A percentile compares a stretch with the other conserved stretches of the same genome.
Conservation (phyloP, 1,140 invertebrate genomes). For the Andrena cerasifolii region DNA sequence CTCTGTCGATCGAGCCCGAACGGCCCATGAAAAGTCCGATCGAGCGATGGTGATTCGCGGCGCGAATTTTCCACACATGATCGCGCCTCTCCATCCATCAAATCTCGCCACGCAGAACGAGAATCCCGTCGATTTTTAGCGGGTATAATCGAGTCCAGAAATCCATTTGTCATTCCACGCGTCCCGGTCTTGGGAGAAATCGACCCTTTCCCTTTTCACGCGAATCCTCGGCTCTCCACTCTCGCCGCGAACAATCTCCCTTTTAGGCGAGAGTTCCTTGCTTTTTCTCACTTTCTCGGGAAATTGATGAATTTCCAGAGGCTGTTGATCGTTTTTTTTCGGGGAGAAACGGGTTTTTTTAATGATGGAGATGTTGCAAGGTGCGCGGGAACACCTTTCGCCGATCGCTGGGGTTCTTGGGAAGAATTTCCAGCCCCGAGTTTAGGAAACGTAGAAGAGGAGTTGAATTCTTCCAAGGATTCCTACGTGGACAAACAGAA, state of each 20-base stretch:
- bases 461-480: background rate
- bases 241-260: slow-evolving; percentile 52
- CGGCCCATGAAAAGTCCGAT: slow-evolving; percentile 46
- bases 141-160: slow-evolving; percentile 69
- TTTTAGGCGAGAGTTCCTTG: slow-evolving; percentile 45
- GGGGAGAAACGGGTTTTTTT: background rate
- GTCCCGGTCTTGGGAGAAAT: slow-evolving; percentile 66
- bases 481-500: background rate
- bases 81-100: slow-evolving; percentile 79
- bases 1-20: background rate
- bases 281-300: slow-evolving; percentile 35
- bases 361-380: background rate
- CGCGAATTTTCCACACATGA: slow-evolving; percentile 79
- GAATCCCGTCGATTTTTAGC: slow-evolving; percentile 64
- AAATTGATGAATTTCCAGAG: slow-evolving; percentile 42
- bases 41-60: slow-evolving; percentile 61
- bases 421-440: background rate
- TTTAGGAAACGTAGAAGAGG: too few relatives aligned
- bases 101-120: slow-evolving; percentile 50
- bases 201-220: slow-evolving; percentile 58
- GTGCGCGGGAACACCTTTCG: background rate
- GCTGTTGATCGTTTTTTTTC: background rate
- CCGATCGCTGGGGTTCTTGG: background rate
- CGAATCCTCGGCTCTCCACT: slow-evolving; percentile 25
- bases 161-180: slow-evolving; percentile 79